Base-by-base conservation (phyloP, 1,140 invertebrate species). In the Onthophagus taurus region DNA sequence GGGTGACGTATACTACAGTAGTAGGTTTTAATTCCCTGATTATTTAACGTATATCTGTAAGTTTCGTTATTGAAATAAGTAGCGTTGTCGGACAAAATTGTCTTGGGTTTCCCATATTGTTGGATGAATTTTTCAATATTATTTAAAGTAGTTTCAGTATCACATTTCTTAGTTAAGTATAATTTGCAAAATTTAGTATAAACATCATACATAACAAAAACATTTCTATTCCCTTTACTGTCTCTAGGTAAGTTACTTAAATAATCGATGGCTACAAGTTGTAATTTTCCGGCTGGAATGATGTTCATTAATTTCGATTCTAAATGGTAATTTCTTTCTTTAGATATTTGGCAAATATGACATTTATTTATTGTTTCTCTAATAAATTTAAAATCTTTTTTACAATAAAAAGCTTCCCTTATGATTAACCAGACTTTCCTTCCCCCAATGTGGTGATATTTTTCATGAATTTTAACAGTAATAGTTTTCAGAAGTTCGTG, bases 41-140 rank as follows among this genome's bases (percentile, higher is more conserved):
- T n/a, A n/a, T n/a, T n/a, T n/a, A n/a, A n/a, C n/a, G n/a, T n/a
- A n/a, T n/a, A n/a, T n/a, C n/a, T n/a, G 8, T 17, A 37, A 7
- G 13, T 14, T 7, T 37, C 35, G 12, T 37, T 37, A 12, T 37
- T 37, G 19, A 37, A 37, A 16, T 37, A 37, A 7, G 35, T 37
- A 11, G 35, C 35, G 19, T 37, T 37, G 12, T 37, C 35, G 4
- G 35, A 12, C 19, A 37, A 17, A 37, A 37, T 19, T 37, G 7
- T 37, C 19, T 14, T 12, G 4, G 35, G 35, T 14, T 37, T 37
- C 4, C 35, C 35, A 17, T 17, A 8, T 20, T 37, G 13, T 9
- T 8, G 3, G 8, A 37, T 37, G 19, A 37, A 37, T 17, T 19
- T 14, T 7, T 37, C 6, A 17, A 37, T 4, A 9, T 9, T 6